Percentiles rank a stretch among this genome's conserved stretches.
Evolutionary conservation across 2,888 invertebrate species (phyloP).

Genomic region (Oligia fasciuncula): DNA sequence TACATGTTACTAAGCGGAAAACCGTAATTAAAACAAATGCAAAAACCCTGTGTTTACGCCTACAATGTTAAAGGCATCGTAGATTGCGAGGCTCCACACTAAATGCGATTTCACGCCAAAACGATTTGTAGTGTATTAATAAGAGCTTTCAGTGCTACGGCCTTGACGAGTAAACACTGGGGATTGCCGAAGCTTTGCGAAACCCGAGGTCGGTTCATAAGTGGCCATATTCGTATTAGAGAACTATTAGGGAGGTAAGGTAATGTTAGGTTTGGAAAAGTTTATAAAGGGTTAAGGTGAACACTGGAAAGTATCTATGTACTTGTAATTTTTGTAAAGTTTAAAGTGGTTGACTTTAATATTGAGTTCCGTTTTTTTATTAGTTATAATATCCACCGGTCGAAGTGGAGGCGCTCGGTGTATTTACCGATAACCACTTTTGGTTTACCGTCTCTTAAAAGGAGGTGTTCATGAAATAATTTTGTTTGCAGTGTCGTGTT

Average conservation of each 20-base stretch:
- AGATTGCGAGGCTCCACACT: constrained; percentile 54
- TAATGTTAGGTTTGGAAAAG: constrained; percentile 36
- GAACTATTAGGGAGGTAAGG: constrained; percentile 36
- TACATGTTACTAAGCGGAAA: constrained; percentile 16
- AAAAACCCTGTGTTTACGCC: constrained; percentile 9
- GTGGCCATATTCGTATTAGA: constrained; percentile 56
- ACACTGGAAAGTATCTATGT: neutral
- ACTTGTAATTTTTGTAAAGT: constrained; percentile 1
- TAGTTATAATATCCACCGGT: no score
- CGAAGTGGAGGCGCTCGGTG: no score
- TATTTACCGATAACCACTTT: no score
- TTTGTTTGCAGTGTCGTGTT: constrained; percentile 93
- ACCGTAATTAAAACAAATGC: constrained; percentile 9
- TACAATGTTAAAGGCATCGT: constrained; percentile 51
- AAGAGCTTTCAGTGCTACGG: constrained; percentile 75
- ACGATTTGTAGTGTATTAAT: constrained; percentile 72
- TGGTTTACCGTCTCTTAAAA: no score
- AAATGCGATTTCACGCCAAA: constrained; percentile 68
- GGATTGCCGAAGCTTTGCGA: constrained; percentile 72
- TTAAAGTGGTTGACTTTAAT: neutral
- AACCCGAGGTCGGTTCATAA: constrained; percentile 67
- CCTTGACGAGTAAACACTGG: constrained; percentile 80
- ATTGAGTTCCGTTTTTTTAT: neutral
- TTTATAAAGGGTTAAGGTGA: neutral
- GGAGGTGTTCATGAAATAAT: neutral